phyloP scores from a whole-genome alignment of 2,113 vertebrate species.

The Tapirus terrestris region DNA sequence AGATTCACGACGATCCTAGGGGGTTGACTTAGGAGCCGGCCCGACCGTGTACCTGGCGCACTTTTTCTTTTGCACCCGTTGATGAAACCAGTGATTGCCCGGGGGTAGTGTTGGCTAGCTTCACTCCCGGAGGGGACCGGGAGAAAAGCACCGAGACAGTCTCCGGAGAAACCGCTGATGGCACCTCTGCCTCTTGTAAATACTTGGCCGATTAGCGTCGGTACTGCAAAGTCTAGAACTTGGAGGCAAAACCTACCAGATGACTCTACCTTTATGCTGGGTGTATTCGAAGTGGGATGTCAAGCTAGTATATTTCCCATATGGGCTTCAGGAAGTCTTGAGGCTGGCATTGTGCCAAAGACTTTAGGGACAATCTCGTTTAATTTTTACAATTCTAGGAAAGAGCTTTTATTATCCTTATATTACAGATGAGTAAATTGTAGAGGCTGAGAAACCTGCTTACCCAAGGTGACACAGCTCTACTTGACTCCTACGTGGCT shows the following conservation, averaged over 20 bases:
- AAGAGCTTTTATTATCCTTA: not conserved
- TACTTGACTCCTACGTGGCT: not conserved
- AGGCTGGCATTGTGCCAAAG: not conserved
- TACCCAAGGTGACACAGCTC: not conserved
- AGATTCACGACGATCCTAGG: rapidly evolving
- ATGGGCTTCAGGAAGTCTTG: not conserved
- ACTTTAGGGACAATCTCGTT: not conserved
- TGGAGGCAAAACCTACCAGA: not conserved
- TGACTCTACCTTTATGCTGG: not conserved
- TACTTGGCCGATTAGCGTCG: not conserved
- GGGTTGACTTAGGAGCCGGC: not conserved
- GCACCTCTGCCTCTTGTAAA: not conserved
- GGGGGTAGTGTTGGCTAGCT: not conserved
- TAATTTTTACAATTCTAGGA: not conserved
- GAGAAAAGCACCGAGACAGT: rapidly evolving
- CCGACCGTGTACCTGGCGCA: not conserved
- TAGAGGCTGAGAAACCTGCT: not conserved
- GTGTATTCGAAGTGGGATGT: not conserved
- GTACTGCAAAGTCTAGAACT: not conserved
- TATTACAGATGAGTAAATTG: not conserved
- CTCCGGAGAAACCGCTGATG: not conserved
- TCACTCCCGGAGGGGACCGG: not conserved
- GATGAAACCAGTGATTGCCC: not conserved
- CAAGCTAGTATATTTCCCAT: not conserved
- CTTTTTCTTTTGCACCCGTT: not conserved